Evolutionary conservation across 2,113 vertebrate genomes (phyloP).

Genomic region (Phocoena phocoena): DNA sequence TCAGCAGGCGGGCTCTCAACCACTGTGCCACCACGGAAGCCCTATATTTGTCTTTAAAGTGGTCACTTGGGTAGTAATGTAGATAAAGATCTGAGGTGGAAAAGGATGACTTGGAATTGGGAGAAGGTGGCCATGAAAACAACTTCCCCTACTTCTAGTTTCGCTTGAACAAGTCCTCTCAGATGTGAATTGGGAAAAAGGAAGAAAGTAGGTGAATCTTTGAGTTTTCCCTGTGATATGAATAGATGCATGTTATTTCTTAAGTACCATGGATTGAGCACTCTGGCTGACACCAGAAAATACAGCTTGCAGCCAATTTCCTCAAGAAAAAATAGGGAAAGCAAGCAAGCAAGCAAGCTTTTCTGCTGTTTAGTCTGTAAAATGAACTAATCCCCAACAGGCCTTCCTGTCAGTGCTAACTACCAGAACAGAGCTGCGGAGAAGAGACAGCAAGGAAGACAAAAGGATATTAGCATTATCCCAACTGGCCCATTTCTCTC

Average conservation of each 20-base stretch:
- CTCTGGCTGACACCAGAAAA: conserved; percentile 38
- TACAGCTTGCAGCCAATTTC: conserved; percentile 12
- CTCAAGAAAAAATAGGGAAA: neutral
- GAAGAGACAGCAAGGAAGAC: neutral
- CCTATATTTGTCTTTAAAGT: conserved; percentile 14
- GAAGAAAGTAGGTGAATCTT: neutral
- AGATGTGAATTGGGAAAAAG: neutral
- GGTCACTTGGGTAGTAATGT: neutral
- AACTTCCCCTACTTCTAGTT: neutral
- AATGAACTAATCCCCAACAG: conserved; percentile 52
- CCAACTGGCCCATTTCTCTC: conserved; percentile 2
- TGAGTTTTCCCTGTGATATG: neutral
- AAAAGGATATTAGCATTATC: conserved; percentile 32
- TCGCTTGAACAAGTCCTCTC: neutral
- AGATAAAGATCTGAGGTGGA: neutral
- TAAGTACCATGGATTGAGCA: neutral
- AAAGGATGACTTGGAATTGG: neutral
- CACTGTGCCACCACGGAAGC: too few relatives aligned
- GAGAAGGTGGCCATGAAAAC: neutral
- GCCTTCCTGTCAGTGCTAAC: neutral
- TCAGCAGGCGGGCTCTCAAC: too few relatives aligned
- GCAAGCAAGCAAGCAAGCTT: conserved; percentile 36
- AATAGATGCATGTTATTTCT: neutral
- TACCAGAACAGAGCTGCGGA: conserved; percentile 24
- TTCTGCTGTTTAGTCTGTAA: conserved; percentile 26